Base-by-base conservation (phyloP, 2,797 vertebrate species). In the Clarias fuscus region DNA sequence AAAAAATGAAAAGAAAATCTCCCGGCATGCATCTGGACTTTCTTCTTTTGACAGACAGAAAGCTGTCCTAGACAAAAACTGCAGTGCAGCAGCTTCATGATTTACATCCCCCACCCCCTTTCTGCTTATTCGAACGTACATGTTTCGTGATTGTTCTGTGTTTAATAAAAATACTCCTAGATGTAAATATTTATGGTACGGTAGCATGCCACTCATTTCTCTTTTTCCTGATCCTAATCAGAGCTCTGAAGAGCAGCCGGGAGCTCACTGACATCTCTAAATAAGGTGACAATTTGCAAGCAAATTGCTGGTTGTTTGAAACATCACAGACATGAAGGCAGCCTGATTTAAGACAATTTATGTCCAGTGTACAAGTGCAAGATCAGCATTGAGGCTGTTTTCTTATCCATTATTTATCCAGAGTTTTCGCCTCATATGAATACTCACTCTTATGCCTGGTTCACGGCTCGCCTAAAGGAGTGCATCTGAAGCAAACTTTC, bases 1-100 rank as follows among this genome's bases (percentile, higher is more conserved):
- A 30, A 43, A 70, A 20, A 85, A 65, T 48, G 67, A 27, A 67
- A 82, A 80, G 64, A 72, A 62, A 70, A 67, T 62, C 14, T 64
- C 68, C 40, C 20, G 13, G 76, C 76, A 56, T 67, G 85, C 56
- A 84, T 82, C 30, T 17, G 40, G 15, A 15, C 76, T 84, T 84
- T 61, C 65, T 22, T 58, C 22, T 79, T 86, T 87, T 67, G 78
- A 85, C 30, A 85, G 72, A 79, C 65, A 83, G 71, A 73, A 75
- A 56, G 79, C 24, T 6, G 67, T 27, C 37, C 40, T 5, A 6
- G 37, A n/a, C 62, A 18, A 48, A 43, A 65, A 53, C 24, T 48
- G 40, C 62, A 27, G 67, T 67, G 62, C 24, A 40, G 53, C 40
- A 81, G 40, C 62, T 81, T 81, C 20, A 80, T 40, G 20, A 37